Conservation (phyloP, 1,140 invertebrate genomes). For the Caenorhabditis inopinata region DNA sequence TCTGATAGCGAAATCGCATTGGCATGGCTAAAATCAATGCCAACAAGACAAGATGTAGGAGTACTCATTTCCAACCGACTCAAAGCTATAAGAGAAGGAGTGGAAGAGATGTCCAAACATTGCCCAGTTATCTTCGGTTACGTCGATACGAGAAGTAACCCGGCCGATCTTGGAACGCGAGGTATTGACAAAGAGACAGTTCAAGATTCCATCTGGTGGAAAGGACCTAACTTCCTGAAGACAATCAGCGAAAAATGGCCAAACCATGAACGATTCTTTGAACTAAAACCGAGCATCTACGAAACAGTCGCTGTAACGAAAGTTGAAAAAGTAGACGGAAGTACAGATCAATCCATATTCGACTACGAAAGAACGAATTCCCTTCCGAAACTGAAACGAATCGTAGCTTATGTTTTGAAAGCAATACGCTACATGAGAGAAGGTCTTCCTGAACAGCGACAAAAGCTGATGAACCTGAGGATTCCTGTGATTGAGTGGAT, state of each 20-base stretch:
- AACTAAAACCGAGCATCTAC: not conserved
- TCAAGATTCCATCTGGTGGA: not conserved
- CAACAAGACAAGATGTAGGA: not conserved
- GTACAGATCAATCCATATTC: not conserved
- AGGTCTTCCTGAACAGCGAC: not conserved
- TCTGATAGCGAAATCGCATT: not conserved
- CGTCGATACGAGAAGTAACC: conserved; percentile 6
- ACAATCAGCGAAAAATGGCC: not conserved
- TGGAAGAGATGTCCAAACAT: no score
- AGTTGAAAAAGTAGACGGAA: not conserved
- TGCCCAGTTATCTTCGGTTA: no score
- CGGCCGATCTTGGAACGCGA: conserved; percentile 36
- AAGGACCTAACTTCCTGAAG: not conserved
- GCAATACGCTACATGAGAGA: no score
- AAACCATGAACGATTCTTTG: not conserved
- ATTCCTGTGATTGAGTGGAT: not conserved
- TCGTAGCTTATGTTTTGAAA: not conserved
- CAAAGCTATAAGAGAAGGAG: not conserved
- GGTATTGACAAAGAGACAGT: not conserved
- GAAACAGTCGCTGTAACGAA: not conserved
- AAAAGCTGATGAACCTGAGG: not conserved
- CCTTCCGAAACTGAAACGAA: not conserved
- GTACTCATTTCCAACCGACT: not conserved
- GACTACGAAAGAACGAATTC: not conserved
- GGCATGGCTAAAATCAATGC: no score